Base-by-base conservation (phyloP, 2,113 vertebrate species). In the Paradisaea rubra region DNA sequence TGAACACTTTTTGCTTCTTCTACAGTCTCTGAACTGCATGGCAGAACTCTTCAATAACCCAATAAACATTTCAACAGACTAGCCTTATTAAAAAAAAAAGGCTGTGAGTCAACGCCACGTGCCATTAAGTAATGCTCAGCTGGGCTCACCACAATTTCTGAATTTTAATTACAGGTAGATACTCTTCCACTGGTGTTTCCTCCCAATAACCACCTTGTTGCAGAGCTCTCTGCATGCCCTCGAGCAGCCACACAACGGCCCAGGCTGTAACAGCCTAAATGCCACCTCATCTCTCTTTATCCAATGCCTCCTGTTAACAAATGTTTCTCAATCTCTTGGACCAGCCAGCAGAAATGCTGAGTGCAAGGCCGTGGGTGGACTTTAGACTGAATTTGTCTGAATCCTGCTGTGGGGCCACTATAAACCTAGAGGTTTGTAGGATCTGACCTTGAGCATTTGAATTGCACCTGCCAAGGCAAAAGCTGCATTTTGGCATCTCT, bases 81-180 rank as follows among this genome's bases (percentile, higher is more conserved):
- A 86, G 73, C 8, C 54, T 92, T 47, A 24, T 33, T 47, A 47
- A 86, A 61, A 28, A 22, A 47, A 47, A 73, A 60, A 39, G 33
- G 60, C 68, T 54, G 30, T 91, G 91, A 95, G 65, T 91, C 93
- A 93, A 71, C 2, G 1, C n/a, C 80, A 76, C 1, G 0, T 72
- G 73, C 77, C 76, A 83, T 95, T 85, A 95, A 80, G 91, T 93
- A 86, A 94, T 68, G 69, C 49, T 42, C 93, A 93, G 91, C 89
- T 92, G 84, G 59, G 71, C 39, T 83, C 79, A 71, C 42, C 35
- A 39, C 11, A 47, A 21, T 44, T 71, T 81, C 54, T 82, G 47
- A 42, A 13, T 52, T 78, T 85, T 86, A 88, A 94, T 83, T 61
- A 25, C 78, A 92, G 71, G 81, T 91, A 49, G 8, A 81, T 21